Base-by-base conservation (phyloP, 2,113 vertebrate species). In the Pavo muticus region DNA sequence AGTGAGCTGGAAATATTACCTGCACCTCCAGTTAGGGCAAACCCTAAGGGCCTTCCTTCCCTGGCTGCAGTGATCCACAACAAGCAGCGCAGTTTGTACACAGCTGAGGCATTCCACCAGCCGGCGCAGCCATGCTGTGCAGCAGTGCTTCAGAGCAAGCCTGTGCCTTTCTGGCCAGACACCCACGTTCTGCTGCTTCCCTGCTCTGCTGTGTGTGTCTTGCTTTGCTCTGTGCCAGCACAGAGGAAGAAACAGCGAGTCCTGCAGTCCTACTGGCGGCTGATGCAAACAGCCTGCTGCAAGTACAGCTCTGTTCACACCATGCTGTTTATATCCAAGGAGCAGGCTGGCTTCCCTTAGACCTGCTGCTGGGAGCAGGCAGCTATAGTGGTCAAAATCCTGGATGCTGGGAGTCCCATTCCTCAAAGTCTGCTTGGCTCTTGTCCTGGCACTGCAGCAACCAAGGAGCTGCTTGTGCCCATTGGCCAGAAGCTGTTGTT, bases 161-260 rank as follows among this genome's bases (percentile, higher is more conserved):
- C 57, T 74, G 40, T 70, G 44, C 50, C 79, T 47, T 84, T 65
- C 88, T 80, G 87, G 88, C 84, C 88, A 91, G 84, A 48, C 78
- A 48, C 20, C 8, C 5, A 1, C 13, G 0, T 81, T 54, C 73
- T 75, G 65, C 81, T 45, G 35, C 75, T 52, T 60, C 47, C 47
- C 75, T 0, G 2, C 60, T 52, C 65, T 52, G 65, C 81, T 32
- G 25, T 6, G 21, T 14, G 35, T 35, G 54, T 63, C 60, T 82
- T 85, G 35, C 35, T 72, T 50, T 61, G 29, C 1, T 59, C 64
- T 30, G 35, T 23, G 45, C 71, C 70, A 72, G 89, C 79, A 47
- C 37, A 14, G 37, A 57, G 59, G 5, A 17, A 40, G 44, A 60
- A 32, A 14, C 60, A 45, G 65, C 54, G n/a, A 63, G 71, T 86